These are phyloP conservation scores for Pachyuromys duprasi DNA, from an alignment of 2,797 vertebrate genomes.

Conservation along the genomic window DNA sequence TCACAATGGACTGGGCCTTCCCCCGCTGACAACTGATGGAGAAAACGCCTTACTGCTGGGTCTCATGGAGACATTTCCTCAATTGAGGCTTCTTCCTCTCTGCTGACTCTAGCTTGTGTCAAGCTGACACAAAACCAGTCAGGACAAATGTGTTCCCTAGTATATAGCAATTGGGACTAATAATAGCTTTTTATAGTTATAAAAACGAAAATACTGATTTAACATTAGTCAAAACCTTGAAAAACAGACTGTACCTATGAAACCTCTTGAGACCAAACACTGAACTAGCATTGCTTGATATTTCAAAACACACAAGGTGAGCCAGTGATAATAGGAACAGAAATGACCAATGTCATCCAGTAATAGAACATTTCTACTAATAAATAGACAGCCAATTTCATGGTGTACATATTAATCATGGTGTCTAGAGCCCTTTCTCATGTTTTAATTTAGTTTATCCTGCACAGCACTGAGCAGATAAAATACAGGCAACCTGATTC, in stretches of 20 bases:
- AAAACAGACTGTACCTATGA: not conserved
- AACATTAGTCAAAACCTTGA: constrained; percentile 38
- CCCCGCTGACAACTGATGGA: not conserved
- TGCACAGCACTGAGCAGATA: not conserved
- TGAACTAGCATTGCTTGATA: not conserved
- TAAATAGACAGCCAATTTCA: not conserved
- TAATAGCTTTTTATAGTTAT: not conserved
- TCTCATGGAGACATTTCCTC: not conserved
- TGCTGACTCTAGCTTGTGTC: not conserved
- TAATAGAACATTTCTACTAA: constrained; percentile 20
- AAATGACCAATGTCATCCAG: constrained; percentile 14
- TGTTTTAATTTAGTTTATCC: constrained; percentile 27
- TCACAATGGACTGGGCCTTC: not conserved
- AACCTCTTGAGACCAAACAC: constrained; percentile 3
- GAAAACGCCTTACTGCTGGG: not conserved
- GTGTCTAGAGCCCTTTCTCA: not conserved
- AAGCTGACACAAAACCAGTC: not conserved
- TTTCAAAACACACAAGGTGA: constrained; percentile 24
- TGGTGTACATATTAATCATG: not conserved
- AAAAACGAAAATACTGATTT: not conserved
- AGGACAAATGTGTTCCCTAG: not conserved
- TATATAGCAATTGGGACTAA: not conserved
- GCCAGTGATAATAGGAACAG: not conserved
- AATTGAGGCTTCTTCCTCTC: not conserved
- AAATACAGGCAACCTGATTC: not conserved